phyloP scores from a whole-genome alignment of 2,888 invertebrate genomes.

The Brachyptera putata region DNA sequence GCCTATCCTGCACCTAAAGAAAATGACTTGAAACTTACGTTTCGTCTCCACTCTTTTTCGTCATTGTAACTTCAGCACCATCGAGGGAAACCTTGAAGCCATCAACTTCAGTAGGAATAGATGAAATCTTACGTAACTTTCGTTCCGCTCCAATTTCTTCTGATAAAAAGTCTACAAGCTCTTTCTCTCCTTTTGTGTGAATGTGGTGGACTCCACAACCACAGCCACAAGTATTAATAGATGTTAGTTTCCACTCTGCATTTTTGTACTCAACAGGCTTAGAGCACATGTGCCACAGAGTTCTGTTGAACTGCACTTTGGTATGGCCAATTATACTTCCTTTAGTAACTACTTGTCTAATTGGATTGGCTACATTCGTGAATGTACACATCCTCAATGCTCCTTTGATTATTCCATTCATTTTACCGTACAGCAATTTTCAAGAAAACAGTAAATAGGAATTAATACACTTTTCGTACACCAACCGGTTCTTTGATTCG shows the following conservation, averaged over 20 bases:
- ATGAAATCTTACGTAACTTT: slow-evolving; percentile 71
- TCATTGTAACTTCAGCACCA: slow-evolving; percentile 80
- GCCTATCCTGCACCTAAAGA: no score
- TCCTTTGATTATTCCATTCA: slow-evolving; percentile 65
- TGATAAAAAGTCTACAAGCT: slow-evolving; percentile 83
- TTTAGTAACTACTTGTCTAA: slow-evolving; percentile 39
- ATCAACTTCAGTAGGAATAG: slow-evolving; percentile 69
- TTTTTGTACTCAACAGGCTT: slow-evolving; percentile 41
- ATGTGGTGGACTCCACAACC: slow-evolving; percentile 60
- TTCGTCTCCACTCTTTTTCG: slow-evolving; percentile 67
- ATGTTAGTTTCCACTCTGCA: slow-evolving; percentile 45
- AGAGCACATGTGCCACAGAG: slow-evolving; percentile 69
- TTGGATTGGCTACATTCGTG: slow-evolving; percentile 41
- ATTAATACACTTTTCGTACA: no score
- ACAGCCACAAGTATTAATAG: slow-evolving; percentile 62
- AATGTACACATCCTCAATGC: slow-evolving; percentile 50
- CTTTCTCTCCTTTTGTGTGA: slow-evolving; percentile 76
- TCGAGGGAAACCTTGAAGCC: slow-evolving; percentile 76
- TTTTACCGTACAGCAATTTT: slow-evolving; percentile 48
- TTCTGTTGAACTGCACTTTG: slow-evolving; percentile 63
- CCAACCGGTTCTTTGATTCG: no score
- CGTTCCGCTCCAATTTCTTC: slow-evolving; percentile 92
- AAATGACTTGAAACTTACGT: slow-evolving; percentile 50
- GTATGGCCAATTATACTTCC: slow-evolving; percentile 45
- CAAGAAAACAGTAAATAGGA: no score